phyloP scores from a whole-genome alignment of 2,113 vertebrate species.

The Cinclus cinclus region DNA sequence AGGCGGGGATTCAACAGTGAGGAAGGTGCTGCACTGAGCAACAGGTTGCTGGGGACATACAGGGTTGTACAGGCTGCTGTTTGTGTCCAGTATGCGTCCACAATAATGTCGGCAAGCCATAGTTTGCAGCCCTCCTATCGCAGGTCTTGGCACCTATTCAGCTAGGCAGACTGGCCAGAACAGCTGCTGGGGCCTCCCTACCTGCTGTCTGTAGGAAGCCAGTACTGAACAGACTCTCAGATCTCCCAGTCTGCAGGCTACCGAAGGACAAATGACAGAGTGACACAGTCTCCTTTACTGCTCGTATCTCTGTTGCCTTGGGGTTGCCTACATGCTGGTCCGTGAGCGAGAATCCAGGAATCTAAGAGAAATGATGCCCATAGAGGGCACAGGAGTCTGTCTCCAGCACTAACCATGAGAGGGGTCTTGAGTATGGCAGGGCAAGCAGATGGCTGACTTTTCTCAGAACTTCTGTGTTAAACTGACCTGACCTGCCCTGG shows the following conservation, averaged over 20 bases:
- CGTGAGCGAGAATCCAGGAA: not conserved
- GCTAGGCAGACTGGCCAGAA: not conserved
- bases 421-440: not conserved
- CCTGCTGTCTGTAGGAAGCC: not conserved
- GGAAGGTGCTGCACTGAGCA: not conserved
- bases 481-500: not conserved
- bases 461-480: not conserved
- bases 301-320: not conserved
- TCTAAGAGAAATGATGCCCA: not conserved
- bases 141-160: not conserved
- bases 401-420: not conserved
- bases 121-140: not conserved
- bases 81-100: not conserved
- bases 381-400: not conserved
- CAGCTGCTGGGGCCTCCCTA: not conserved
- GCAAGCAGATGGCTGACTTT: not conserved
- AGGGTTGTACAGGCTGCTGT: not conserved
- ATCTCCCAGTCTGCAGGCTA: not conserved
- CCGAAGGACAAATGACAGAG: not conserved
- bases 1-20: not conserved
- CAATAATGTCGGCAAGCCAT: accelerated
- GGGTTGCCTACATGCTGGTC: not conserved
- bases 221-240: not conserved
- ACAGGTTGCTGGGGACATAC: not conserved
- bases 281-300: not conserved